Conservation (phyloP, 1,140 invertebrate genomes). For the Phenacoccus solenopsis region DNA sequence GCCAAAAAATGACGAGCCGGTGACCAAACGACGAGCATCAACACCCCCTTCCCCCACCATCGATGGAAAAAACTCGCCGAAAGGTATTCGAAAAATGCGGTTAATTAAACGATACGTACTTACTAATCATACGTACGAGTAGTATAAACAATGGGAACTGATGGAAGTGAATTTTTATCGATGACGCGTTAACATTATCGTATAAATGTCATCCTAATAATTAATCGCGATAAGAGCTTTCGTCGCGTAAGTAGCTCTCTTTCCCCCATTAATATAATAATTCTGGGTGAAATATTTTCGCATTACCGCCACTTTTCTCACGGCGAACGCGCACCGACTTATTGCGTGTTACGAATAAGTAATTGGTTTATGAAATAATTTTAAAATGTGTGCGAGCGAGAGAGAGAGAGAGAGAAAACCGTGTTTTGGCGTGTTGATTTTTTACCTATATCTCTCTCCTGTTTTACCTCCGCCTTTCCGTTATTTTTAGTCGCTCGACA, state of each 20-base stretch:
- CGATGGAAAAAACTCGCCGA: no score
- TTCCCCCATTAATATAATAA: neutral
- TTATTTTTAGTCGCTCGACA: neutral
- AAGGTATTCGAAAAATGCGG: slow-evolving; percentile 4
- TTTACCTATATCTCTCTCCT: neutral
- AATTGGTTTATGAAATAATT: neutral
- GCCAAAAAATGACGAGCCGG: no score
- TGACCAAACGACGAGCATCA: no score
- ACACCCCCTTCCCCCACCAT: no score
- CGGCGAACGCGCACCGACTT: neutral
- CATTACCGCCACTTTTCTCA: neutral
- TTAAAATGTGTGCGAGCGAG: no score
- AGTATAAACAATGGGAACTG: neutral
- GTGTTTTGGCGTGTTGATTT: neutral
- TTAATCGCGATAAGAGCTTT: slow-evolving; percentile 7
- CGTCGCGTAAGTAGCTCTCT: slow-evolving; percentile 1
- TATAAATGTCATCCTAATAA: slow-evolving; percentile 6
- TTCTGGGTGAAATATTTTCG: neutral
- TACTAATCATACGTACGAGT: neutral
- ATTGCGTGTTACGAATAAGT: slow-evolving; percentile 8
- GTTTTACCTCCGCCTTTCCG: neutral
- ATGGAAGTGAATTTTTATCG: slow-evolving; percentile 14
- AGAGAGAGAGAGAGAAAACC: no score
- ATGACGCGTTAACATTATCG: slow-evolving; percentile 6
- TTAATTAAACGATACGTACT: neutral